Conservation (phyloP, 2,797 vertebrate genomes). For the Chelon labrosus region DNA sequence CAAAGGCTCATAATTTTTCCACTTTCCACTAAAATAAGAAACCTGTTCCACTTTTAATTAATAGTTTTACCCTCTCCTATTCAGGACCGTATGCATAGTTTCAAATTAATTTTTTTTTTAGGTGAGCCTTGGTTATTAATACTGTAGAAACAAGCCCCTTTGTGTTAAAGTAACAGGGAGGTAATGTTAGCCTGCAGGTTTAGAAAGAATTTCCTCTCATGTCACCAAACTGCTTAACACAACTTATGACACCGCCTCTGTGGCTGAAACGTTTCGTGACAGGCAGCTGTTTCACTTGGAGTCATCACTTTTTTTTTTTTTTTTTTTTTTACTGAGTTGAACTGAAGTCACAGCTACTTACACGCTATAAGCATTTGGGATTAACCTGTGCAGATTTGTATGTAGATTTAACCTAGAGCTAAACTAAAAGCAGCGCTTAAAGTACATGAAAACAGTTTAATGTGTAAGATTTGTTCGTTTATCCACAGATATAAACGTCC, state of each 20-base stretch:
- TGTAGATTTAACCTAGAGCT: conserved; percentile 26
- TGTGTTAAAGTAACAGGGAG: conserved; percentile 77
- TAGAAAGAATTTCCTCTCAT: conserved; percentile 67
- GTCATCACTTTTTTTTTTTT: conserved; percentile 32
- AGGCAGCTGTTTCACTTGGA: conserved; percentile 58
- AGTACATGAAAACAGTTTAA: background rate
- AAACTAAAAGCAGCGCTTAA: conserved; percentile 7
- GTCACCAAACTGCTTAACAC: conserved; percentile 64
- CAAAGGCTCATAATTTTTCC: conserved; percentile 86
- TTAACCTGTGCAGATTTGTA: conserved; percentile 56
- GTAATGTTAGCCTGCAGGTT: conserved; percentile 79
- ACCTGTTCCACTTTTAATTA: conserved; percentile 90
- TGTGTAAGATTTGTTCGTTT: too few relatives aligned
- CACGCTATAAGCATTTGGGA: conserved; percentile 36
- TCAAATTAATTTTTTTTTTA: conserved; percentile 82
- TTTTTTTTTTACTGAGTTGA: conserved; percentile 43
- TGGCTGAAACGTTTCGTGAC: conserved; percentile 45
- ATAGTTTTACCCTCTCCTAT: conserved; percentile 85
- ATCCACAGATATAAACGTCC: too few relatives aligned
- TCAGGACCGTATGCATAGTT: conserved; percentile 80
- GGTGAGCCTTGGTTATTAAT: conserved; percentile 82
- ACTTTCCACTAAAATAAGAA: conserved; percentile 88
- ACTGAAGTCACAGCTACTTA: conserved; percentile 37
- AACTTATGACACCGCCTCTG: conserved; percentile 58
- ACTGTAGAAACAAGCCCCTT: conserved; percentile 76